Evolutionary conservation across 1,140 invertebrate genomes (phyloP).

Genomic region (Drosophila sp.): DNA sequence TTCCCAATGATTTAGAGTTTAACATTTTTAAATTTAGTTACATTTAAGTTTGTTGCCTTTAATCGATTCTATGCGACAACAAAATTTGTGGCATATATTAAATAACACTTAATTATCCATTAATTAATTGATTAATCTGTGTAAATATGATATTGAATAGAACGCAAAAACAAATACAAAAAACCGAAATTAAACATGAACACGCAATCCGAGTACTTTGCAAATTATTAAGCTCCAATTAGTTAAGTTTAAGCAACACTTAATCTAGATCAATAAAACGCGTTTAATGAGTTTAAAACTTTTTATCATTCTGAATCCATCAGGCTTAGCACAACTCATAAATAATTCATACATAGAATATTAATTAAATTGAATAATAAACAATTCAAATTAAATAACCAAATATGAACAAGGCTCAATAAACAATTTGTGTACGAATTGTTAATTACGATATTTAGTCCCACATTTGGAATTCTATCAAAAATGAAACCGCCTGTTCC

Average conservation of each 20-base stretch:
- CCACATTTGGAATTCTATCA: no score
- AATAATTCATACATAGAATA: neutral
- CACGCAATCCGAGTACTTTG: neutral
- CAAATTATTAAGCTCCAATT: slow-evolving; percentile 4
- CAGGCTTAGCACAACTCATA: neutral
- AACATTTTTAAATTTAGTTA: slow-evolving; percentile 13
- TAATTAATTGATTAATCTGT: slow-evolving; percentile 8
- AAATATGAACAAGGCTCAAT: no score
- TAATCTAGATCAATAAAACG: slow-evolving; percentile 1
- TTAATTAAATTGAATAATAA: neutral
- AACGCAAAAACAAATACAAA: neutral
- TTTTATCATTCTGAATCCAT: neutral
- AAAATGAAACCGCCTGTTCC: no score
- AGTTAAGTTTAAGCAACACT: slow-evolving; percentile 1
- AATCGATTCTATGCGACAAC: slow-evolving; percentile 15
- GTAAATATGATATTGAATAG: slow-evolving; percentile 1
- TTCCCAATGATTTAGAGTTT: slow-evolving; percentile 44
- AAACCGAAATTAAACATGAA: neutral
- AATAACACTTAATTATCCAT: slow-evolving; percentile 2
- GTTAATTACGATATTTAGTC: no score
- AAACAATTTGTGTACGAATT: no score
- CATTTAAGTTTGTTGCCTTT: slow-evolving; percentile 2
- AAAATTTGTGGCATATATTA: slow-evolving; percentile 16
- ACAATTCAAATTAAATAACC: neutral
- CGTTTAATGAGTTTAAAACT: neutral